These are phyloP conservation scores for Pogonomyrmex californicus DNA, from an alignment of 1,140 invertebrate species.

Conservation along the genomic window DNA sequence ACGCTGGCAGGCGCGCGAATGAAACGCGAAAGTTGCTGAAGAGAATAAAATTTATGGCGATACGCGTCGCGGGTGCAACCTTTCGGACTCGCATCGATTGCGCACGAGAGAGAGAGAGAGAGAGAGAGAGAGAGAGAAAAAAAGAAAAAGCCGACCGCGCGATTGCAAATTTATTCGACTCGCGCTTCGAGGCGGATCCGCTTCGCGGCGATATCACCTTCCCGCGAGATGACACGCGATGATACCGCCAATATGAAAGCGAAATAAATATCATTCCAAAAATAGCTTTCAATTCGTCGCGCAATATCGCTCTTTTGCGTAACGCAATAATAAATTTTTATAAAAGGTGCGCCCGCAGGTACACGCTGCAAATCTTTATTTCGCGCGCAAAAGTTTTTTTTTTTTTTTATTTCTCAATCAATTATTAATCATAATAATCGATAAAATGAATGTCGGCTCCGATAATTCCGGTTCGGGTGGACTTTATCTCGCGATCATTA, in stretches of 20 bases:
- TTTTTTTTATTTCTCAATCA: neutral
- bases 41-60: conserved; percentile 53
- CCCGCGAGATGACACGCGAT: conserved; percentile 47
- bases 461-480: neutral
- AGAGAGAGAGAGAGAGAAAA: neutral
- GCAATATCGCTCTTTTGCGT: neutral
- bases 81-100: conserved; percentile 35
- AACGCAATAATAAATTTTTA: neutral
- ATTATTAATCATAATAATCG: neutral
- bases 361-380: neutral
- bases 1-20: conserved; percentile 16
- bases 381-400: too few species aligned
- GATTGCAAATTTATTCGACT: conserved; percentile 57
- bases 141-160: neutral
- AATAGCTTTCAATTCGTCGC: conserved; percentile 20
- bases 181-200: conserved; percentile 21
- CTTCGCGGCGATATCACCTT: conserved; percentile 9
- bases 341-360: neutral
- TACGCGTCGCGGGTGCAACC: conserved; percentile 40
- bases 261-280: conserved; percentile 38
- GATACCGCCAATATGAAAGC: conserved; percentile 45
- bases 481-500: conserved; percentile 1
- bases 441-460: neutral
- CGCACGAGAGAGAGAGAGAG: conserved; percentile 12
- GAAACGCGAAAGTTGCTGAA: conserved; percentile 50